These are phyloP conservation scores for Danio jaintianensis DNA, from an alignment of 2,797 vertebrate species.

Conservation along the genomic window DNA sequence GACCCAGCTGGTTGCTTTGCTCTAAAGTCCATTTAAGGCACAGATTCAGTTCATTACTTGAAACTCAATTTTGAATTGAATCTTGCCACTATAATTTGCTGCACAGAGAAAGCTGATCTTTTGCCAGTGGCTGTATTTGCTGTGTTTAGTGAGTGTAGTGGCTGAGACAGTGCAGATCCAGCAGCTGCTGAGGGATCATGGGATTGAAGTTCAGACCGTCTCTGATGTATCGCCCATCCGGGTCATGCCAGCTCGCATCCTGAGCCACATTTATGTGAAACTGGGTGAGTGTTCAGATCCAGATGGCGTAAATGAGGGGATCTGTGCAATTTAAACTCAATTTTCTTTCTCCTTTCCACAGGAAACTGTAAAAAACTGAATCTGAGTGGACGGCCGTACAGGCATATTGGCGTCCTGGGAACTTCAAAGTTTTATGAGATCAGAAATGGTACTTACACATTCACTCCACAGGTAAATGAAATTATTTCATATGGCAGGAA, in stretches of 20 bases:
- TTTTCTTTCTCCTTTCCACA: conserved; percentile 63
- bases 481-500: no score
- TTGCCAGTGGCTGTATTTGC: conserved; percentile 8
- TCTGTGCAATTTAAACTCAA: neutral
- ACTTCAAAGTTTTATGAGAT: conserved; percentile 97
- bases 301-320: neutral
- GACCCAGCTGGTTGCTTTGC: neutral
- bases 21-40: conserved; percentile 6
- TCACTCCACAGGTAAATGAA: conserved; percentile 90
- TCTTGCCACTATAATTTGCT: neutral
- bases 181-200: conserved; percentile 82
- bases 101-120: neutral
- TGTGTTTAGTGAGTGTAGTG: conserved; percentile 87
- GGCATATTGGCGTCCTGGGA: conserved; percentile 95
- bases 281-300: conserved; percentile 80
- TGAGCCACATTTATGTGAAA: conserved; percentile 95
- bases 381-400: conserved; percentile 91
- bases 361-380: conserved; percentile 90
- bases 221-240: conserved; percentile 87
- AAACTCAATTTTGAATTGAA: neutral
- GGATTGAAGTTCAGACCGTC: conserved; percentile 85
- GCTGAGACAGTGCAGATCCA: conserved; percentile 91
- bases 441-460: conserved; percentile 91
- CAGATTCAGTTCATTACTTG: neutral
- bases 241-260: conserved; percentile 92